phyloP scores from a whole-genome alignment of 2,113 vertebrate genomes.

The Gymnobelideus leadbeateri region DNA sequence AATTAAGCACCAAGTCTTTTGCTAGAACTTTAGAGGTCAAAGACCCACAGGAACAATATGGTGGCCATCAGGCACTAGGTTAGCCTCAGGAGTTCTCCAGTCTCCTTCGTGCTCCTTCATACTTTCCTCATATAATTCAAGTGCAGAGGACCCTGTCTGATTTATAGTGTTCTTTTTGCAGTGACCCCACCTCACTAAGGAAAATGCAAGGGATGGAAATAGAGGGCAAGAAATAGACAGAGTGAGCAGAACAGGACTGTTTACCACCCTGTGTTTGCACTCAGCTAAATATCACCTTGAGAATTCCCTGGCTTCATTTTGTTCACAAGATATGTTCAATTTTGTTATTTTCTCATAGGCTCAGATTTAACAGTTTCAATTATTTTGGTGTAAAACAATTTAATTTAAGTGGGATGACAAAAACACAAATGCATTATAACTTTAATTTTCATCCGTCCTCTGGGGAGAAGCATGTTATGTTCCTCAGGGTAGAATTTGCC shows the following conservation, averaged over 20 bases:
- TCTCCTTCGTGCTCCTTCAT: not conserved
- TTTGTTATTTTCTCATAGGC: slow-evolving; percentile 8
- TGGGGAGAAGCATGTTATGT: not conserved
- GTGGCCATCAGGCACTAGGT: not conserved
- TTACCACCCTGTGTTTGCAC: not conserved
- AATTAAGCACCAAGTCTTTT: not conserved
- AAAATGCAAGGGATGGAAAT: not conserved
- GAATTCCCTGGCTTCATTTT: not conserved
- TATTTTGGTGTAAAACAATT: slow-evolving; percentile 11
- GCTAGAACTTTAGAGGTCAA: not conserved
- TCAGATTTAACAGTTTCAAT: not conserved
- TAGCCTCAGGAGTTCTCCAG: not conserved
- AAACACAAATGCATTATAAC: slow-evolving; percentile 7
- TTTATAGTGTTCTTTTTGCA: not conserved
- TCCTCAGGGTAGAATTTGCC: not conserved
- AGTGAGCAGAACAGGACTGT: not conserved
- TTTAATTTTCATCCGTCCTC: not conserved
- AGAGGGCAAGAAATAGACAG: not conserved
- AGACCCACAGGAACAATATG: not conserved
- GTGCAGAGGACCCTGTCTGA: not conserved
- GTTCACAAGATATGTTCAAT: not conserved
- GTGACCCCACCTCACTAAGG: not conserved
- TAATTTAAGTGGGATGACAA: slow-evolving; percentile 7
- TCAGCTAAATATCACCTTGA: not conserved
- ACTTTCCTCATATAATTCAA: not conserved